Percentiles rank a stretch among this genome's conserved stretches.
phyloP scores from a whole-genome alignment of 2,888 invertebrate genomes.

The Sicus ferrugineus region DNA sequence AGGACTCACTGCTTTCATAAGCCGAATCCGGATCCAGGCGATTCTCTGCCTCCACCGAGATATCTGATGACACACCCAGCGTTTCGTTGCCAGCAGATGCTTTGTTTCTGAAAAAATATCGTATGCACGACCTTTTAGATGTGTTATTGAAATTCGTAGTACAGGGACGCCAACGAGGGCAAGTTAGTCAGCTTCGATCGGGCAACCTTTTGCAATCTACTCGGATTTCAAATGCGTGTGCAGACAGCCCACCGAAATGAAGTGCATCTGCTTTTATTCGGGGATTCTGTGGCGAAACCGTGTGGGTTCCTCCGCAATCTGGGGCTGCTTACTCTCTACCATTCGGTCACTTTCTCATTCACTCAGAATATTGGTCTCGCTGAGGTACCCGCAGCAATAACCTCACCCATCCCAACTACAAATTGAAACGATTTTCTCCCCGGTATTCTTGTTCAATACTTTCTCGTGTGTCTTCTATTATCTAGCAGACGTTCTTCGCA shows the following conservation, averaged over 20 bases:
- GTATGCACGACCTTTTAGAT: no score
- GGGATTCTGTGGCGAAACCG: constrained; percentile 43
- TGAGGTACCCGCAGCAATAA: neutral
- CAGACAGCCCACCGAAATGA: neutral
- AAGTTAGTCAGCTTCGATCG: constrained; percentile 28
- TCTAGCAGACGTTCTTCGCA: neutral
- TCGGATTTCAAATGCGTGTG: neutral
- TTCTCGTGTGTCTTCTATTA: neutral
- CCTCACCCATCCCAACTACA: neutral
- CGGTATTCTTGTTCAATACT: neutral
- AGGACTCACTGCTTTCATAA: constrained; percentile 49
- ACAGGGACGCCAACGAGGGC: neutral
- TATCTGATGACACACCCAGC: neutral
- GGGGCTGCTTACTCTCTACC: neutral
- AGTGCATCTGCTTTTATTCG: neutral
- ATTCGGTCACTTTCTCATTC: neutral
- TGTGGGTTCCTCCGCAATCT: constrained; percentile 46
- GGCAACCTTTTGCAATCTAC: constrained; percentile 41
- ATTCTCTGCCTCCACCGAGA: neutral
- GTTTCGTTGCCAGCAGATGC: constrained; percentile 32
- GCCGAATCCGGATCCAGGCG: neutral
- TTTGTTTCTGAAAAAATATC: constrained; percentile 46
- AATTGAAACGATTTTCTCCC: neutral
- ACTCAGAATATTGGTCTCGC: neutral
- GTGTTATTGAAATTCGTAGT: no score